Base-by-base conservation (phyloP, 2,888 invertebrate genomes). In the Perithous albicinctus region DNA sequence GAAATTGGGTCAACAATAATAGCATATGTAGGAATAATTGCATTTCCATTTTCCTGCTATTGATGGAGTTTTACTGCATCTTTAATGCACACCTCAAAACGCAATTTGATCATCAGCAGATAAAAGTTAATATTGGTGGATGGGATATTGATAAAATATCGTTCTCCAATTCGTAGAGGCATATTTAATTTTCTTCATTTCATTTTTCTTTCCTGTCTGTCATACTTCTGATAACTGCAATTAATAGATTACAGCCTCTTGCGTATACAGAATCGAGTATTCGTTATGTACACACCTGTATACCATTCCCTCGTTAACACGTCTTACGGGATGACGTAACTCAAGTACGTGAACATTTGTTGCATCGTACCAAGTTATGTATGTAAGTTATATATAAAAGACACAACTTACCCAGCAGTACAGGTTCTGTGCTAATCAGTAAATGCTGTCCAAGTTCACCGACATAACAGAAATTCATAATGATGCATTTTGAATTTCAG, bases 291-390 rank as follows among this genome's bases (percentile, higher is more conserved):
- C 12, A n/a, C 32, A 46, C 63, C 41, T 56, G 29, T 29, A 63
- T n/a, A 12, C 56, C 59, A 66, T 78, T 78, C 79, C 56, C 78
- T 85, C 73, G 77, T 82, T 83, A 82, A 82, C 77, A 69, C 59
- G 29, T 72, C 84, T 86, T 85, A 85, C 83, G 86, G 84, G 59
- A 86, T 35, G 83, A 74, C 79, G 78, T 64, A 80, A 84, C 69
- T 56, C 29, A 51, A 63, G 54, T 69, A 76, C 76, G 75, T 73
- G 76, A 63, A 80, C 67, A 48, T 51, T 66, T 61, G 75, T 18
- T 72, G 76, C 61, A 29, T 48, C 12, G 29, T 12, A 23, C 26
- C 23, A 35, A 23, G 48, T 20, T 3, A 32, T n/a, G 20, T 20
- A 43, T 51, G 20, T 35, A n/a, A 63, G 23, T 72, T 46, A 7